Evolutionary conservation across 2,113 vertebrate genomes (phyloP).

Genomic region (Tyrannus savana): DNA sequence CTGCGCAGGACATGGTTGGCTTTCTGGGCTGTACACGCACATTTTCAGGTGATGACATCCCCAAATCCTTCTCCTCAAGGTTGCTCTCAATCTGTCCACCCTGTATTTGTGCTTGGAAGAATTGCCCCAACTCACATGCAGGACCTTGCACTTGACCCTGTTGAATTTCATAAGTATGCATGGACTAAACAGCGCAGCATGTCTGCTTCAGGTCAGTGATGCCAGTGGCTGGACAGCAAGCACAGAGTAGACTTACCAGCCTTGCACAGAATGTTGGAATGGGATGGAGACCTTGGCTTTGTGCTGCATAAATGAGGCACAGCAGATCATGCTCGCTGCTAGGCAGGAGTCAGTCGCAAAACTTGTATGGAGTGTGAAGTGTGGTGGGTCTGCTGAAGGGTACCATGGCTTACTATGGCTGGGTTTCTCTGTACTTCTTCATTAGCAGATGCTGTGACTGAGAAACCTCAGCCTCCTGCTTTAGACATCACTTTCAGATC

Average conservation of each 20-base stretch:
- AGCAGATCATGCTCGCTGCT: accelerated
- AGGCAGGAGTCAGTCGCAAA: not conserved
- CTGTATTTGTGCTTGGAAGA: not conserved
- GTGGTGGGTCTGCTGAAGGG: accelerated
- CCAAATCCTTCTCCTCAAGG: not conserved
- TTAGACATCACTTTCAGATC: not conserved
- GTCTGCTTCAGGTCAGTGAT: not conserved
- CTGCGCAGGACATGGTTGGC: not conserved
- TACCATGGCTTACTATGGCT: accelerated
- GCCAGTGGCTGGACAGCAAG: not conserved
- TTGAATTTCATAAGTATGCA: not conserved
- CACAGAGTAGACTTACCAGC: not conserved
- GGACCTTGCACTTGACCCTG: not conserved
- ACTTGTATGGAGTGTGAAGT: not conserved
- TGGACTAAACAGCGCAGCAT: not conserved
- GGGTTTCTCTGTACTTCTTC: not conserved
- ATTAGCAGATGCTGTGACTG: not conserved
- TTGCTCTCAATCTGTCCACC: not conserved
- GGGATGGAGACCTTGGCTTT: not conserved
- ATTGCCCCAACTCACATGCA: not conserved
- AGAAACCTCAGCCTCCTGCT: not conserved
- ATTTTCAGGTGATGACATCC: too few species aligned
- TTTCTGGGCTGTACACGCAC: not conserved
- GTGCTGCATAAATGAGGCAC: not conserved
- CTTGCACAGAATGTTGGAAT: not conserved